Evolutionary conservation across 2,888 invertebrate species (phyloP).

Genomic region (Fragum whitleyi): DNA sequence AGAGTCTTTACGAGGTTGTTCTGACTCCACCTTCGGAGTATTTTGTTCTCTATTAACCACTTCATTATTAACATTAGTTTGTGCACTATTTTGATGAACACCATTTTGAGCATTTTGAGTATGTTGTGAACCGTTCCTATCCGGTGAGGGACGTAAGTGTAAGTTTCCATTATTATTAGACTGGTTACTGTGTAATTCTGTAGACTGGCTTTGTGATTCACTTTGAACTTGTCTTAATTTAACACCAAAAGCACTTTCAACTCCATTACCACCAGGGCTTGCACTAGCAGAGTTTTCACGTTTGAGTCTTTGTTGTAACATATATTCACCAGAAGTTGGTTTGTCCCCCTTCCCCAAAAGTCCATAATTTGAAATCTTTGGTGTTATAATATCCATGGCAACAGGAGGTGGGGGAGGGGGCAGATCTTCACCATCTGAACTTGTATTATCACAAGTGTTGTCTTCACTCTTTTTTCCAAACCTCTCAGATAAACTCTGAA

Average conservation of each 20-base stretch:
- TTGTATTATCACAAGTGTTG: constrained; percentile 74
- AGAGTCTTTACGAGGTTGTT: constrained; percentile 66
- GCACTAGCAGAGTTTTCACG: constrained; percentile 60
- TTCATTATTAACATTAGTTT: constrained; percentile 25
- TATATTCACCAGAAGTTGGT: constrained; percentile 65
- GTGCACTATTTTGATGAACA: constrained; percentile 54
- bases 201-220: constrained; percentile 53
- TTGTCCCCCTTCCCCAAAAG: constrained; percentile 75
- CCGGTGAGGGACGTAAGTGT: background rate
- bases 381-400: constrained; percentile 82
- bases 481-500: constrained; percentile 79
- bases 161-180: constrained; percentile 19
- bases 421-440: constrained; percentile 81
- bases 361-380: constrained; percentile 82
- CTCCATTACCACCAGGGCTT: constrained; percentile 46
- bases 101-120: constrained; percentile 60
- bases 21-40: constrained; percentile 33
- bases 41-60: constrained; percentile 44
- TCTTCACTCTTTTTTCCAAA: constrained; percentile 82
- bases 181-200: constrained; percentile 42
- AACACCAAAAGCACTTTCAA: constrained; percentile 68
- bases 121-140: constrained; percentile 10
- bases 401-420: constrained; percentile 82
- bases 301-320: constrained; percentile 69
- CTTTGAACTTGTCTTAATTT: constrained; percentile 63